Conservation (phyloP, 2,113 vertebrate genomes). For the Delphinus delphis region DNA sequence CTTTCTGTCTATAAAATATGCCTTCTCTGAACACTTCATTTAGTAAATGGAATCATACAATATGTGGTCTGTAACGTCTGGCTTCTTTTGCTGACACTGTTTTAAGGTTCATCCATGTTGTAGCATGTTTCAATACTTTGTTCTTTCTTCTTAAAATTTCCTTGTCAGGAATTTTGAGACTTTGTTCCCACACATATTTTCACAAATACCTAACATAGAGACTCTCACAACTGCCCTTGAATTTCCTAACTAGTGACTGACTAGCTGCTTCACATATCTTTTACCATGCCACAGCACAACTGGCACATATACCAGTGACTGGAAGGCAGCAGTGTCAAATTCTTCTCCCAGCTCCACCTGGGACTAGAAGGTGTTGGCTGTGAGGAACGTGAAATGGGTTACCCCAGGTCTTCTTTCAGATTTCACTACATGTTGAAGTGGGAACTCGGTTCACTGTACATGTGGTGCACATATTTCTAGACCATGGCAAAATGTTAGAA, state of each 20-base stretch:
- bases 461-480: neutral
- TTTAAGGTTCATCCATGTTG: neutral
- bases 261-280: neutral
- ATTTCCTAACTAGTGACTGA: neutral
- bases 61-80: neutral
- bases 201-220: neutral
- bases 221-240: too few species aligned
- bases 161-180: neutral
- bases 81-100: neutral
- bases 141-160: neutral
- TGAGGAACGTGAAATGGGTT: neutral
- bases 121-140: neutral
- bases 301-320: rapidly evolving
- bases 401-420: neutral
- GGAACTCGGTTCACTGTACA: neutral
- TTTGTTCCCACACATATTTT: neutral
- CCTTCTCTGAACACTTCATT: neutral
- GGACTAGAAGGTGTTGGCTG: neutral
- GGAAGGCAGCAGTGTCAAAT: rapidly evolving
- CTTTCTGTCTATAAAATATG: too few species aligned
- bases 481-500: neutral
- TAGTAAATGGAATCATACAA: neutral
- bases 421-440: neutral
- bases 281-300: neutral
- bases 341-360: rapidly evolving